Base-by-base conservation (phyloP, 2,797 vertebrate genomes). In the Tragopan temminckii region DNA sequence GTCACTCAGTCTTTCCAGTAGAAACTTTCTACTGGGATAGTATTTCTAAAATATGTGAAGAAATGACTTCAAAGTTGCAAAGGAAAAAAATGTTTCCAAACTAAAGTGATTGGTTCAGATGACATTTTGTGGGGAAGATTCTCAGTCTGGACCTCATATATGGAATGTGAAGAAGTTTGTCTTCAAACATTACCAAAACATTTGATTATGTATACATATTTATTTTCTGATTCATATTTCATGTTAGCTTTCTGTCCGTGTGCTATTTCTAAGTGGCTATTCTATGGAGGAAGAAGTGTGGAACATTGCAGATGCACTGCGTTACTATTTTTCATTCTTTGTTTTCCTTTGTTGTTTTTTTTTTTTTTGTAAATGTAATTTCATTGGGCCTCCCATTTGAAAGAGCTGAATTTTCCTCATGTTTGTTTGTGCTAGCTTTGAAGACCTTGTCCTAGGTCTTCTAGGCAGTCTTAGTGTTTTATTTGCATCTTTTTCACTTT, bases 1-100 rank as follows among this genome's bases (percentile, higher is more conserved):
- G 57, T 95, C 77, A 95, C 80, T 85, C 66, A 88, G 40, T 78
- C 43, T 48, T 88, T 68, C 85, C 91, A 83, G 80, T 77, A 91
- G 72, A 90, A 91, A 74, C 21, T 74, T 48, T 78, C 66, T 78
- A n/a, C 40, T 88, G 83, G 83, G 42, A 78, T 90, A 89, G 68
- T 83, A 64, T 83, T 94, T 29, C 38, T 79, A 40, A 91, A 88
- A 88, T 70, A 33, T 69, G 36, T 67, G 66, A 88, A 75, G 7
- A 85, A 94, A 71, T 85, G 21, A 80, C 36, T 80, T 89, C 42
- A 29, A 85, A 45, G 29, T 29, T 62, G 21, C 38, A 18, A 27
- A 29, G 38, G 19, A n/a, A 61, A 71, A 68, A 72, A 52, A 10
- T 24, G 13, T 74, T 95, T 91, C 85, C 53, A 89, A 61, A 20